phyloP scores from a whole-genome alignment of 2,888 invertebrate species.

The Epirrhoe alternata region DNA sequence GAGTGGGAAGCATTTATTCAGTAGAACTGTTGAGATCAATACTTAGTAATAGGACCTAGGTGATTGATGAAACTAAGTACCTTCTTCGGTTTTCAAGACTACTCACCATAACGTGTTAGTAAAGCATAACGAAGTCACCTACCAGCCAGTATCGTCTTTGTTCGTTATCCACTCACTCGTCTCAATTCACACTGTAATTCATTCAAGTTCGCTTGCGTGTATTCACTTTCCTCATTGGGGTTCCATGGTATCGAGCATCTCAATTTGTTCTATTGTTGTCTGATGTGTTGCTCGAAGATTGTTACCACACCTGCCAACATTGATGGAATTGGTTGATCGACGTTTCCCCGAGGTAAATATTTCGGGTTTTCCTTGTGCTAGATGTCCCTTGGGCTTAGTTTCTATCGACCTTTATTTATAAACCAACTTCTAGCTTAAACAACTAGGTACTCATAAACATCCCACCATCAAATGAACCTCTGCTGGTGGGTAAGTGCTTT shows the following conservation, averaged over 20 bases:
- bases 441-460: no score
- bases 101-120: no score
- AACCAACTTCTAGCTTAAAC: neutral
- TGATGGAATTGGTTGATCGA: conserved; percentile 15
- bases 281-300: conserved; percentile 12
- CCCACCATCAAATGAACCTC: no score
- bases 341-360: neutral
- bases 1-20: no score
- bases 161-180: conserved; percentile 1
- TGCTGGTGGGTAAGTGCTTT: no score
- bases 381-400: neutral
- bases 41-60: no score
- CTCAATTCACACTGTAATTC: conserved; percentile 12
- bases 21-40: no score
- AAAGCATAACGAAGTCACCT: no score
- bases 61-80: no score
- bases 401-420: neutral
- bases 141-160: neutral
- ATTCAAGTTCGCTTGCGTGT: conserved; percentile 17
- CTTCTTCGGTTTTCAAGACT: no score
- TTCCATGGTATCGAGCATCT: conserved; percentile 14
- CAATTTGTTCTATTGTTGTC: conserved; percentile 23
- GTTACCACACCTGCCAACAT: conserved; percentile 15
- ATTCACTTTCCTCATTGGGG: conserved; percentile 22
- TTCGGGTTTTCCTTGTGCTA: neutral